A percentile compares a stretch with the other conserved stretches of the same genome.
These are phyloP conservation scores for Tinamus guttatus DNA, from an alignment of 2,113 vertebrate species.

Conservation along the genomic window DNA sequence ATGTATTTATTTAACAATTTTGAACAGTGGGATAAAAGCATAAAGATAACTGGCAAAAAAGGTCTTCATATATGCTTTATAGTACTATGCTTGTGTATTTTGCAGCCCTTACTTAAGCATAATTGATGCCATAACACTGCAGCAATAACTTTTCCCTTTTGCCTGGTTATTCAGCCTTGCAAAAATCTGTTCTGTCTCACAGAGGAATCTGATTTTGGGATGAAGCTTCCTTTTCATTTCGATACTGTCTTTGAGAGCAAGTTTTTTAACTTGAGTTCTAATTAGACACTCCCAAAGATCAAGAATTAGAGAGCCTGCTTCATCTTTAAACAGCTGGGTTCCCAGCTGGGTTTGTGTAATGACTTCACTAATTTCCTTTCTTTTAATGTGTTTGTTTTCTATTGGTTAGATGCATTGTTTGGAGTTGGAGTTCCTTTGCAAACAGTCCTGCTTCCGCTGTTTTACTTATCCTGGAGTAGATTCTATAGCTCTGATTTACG, in stretches of 20 bases:
- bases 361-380: slow-evolving; percentile 81
- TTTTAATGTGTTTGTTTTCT: slow-evolving; percentile 79
- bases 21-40: not conserved
- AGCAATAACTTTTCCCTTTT: slow-evolving; percentile 30
- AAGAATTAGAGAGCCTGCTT: slow-evolving; percentile 68
- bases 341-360: slow-evolving; percentile 77
- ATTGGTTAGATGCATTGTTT: slow-evolving; percentile 69
- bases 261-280: slow-evolving; percentile 71
- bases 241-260: slow-evolving; percentile 46
- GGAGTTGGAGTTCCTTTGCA: slow-evolving; percentile 72
- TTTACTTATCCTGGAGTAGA: slow-evolving; percentile 57
- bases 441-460: slow-evolving; percentile 60
- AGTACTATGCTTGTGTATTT: not conserved
- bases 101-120: slow-evolving; percentile 32
- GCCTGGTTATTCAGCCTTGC: slow-evolving; percentile 30
- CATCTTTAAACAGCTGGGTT: slow-evolving; percentile 76
- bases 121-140: not conserved
- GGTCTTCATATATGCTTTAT: not conserved
- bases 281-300: slow-evolving; percentile 76
- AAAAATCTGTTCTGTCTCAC: not conserved
- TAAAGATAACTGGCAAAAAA: not conserved
- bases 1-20: not conserved
- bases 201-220: slow-evolving; percentile 17
- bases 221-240: slow-evolving; percentile 47
- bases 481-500: slow-evolving; percentile 62